Evolutionary conservation across 2,888 invertebrate genomes (phyloP), one percentile per base, ranked within the genome.

Genomic region (Copidosoma aretas): DNA sequence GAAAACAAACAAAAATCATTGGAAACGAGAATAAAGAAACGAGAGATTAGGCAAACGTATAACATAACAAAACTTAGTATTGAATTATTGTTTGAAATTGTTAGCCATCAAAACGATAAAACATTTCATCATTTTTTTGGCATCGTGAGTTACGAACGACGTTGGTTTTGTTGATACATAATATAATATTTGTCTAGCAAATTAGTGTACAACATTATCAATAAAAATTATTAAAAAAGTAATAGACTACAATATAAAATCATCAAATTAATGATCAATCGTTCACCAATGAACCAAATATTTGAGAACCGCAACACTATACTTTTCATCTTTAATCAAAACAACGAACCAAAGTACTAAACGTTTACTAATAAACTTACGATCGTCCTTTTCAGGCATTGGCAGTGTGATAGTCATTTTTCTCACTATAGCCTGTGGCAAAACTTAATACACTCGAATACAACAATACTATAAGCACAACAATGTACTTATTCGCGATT

Each of bases 401-500:
- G 72, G 72, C 21, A 72, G 41, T 51, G 70, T 72, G 49, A 72
- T 72, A 64, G 72, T 72, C 72, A 72, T 72, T 62, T 32, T 64
- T 67, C 54, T n/a, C 24, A 56, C 43, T 2, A 14, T 46, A 1
- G 43, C 19, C 19, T 41, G 24, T 8, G 15, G 1, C 15, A 14
- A 8, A 17, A 54, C 54, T 46, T n/a, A 24, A 41, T 46, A 17
- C 15, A 54, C 41, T 41, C n/a, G 56, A 52, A 52, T 21, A 56
- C 53, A 14, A 56, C 53, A 14, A 57, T 32, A 43, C 4, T 61
- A n/a, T 60, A 32, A 32, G 32, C 43, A 46, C 14, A 46, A 46
- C 43, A 17, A 46, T 17, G 15, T 46, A 46, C 43, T 17, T 12
- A 46, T 46, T 15, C 43, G 12, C 43, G 43, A 15, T 1, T 17